Evolutionary conservation across 2,888 invertebrate species (phyloP).

Genomic region (Plusia festucae): DNA sequence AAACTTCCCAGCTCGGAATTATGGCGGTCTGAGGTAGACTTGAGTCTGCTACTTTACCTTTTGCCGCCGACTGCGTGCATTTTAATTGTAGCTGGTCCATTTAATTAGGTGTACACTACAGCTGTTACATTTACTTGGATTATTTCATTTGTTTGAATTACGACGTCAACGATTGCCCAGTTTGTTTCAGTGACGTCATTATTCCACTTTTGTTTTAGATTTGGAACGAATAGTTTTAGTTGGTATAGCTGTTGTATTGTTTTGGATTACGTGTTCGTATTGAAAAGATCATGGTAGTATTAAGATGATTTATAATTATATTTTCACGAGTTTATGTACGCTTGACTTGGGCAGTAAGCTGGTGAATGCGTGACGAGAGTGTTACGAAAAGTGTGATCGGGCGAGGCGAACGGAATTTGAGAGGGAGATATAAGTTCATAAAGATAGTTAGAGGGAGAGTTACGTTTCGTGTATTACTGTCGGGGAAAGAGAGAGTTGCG

Average conservation of each 20-base stretch:
- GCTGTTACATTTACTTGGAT: conserved; percentile 38
- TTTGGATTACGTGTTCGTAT: conserved; percentile 1
- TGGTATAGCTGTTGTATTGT: conserved; percentile 23
- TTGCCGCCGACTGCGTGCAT: conserved; percentile 53
- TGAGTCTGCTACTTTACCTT: conserved; percentile 52
- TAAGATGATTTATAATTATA: neutral
- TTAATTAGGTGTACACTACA: conserved; percentile 50
- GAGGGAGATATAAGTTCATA: too few species aligned
- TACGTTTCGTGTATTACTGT: too few species aligned
- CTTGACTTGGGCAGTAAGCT: too few species aligned
- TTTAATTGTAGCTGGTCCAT: conserved; percentile 52
- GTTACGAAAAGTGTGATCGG: too few species aligned
- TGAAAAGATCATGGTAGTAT: neutral
- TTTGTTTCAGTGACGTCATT: conserved; percentile 30
- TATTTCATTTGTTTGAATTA: conserved; percentile 49
- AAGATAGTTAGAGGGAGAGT: too few species aligned
- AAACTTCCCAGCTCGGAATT: conserved; percentile 63
- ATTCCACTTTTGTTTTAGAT: conserved; percentile 32
- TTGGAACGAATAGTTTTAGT: conserved; percentile 20
- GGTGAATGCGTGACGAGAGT: too few species aligned
- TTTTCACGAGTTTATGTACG: neutral
- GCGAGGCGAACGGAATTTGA: too few species aligned
- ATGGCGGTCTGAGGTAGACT: conserved; percentile 54
- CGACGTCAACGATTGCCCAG: conserved; percentile 15
- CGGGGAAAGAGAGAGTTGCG: too few species aligned